Evolutionary conservation across 1,140 invertebrate species (phyloP).

Genomic region (Temnothorax nylanderi): DNA sequence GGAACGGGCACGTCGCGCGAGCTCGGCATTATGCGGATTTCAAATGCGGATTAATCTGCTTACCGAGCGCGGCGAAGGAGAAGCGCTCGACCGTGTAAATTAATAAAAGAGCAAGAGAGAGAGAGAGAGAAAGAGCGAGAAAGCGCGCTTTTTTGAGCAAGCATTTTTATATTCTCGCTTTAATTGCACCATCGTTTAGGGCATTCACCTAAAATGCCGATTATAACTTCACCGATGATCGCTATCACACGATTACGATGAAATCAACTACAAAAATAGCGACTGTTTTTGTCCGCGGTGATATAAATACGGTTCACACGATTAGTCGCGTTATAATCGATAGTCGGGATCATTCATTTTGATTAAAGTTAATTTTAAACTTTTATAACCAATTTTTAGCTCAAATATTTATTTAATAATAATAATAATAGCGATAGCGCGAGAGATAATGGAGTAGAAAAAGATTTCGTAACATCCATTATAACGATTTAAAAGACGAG

Average conservation of each 20-base stretch:
- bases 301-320: background rate
- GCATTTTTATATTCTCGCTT: conserved; percentile 36
- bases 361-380: background rate
- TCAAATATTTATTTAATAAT: background rate
- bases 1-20: conserved; percentile 61
- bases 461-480: conserved; percentile 17
- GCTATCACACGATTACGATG: background rate
- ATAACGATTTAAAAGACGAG: conserved; percentile 29
- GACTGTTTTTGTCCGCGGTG: background rate
- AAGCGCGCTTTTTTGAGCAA: background rate
- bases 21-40: conserved; percentile 59
- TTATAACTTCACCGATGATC: background rate
- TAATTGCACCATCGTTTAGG: conserved; percentile 37
- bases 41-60: conserved; percentile 66
- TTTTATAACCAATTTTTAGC: background rate
- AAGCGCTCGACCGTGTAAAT: conserved; percentile 56
- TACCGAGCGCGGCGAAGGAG: conserved; percentile 52
- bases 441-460: background rate
- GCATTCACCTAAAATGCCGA: background rate
- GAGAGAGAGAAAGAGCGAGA: background rate
- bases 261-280: background rate
- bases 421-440: background rate
- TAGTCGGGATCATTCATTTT: background rate
- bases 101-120: conserved; percentile 35
- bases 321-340: background rate